Evolutionary conservation across 2,888 invertebrate genomes (phyloP), one percentile per base, ranked within the genome.

Genomic region (Eupeodes luniger): DNA sequence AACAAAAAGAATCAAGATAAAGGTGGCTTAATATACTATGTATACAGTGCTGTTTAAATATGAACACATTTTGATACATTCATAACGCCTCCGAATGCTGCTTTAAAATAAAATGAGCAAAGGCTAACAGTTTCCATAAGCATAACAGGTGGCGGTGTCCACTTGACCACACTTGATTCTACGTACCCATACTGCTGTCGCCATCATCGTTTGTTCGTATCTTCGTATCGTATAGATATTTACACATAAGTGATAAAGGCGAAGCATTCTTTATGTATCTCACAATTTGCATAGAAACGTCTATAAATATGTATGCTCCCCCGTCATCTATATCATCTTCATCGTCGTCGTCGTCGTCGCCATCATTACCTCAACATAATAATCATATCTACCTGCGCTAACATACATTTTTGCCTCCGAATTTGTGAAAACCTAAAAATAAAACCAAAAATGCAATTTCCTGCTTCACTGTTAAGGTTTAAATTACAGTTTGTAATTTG

Each of bases 111-210:
- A 51, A 67, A 51, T 53, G 11, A 69, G 34, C 34, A 61, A 78
- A 69, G n/a, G 47, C 49, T 44, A 61, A 19, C 78, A 69, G 61
- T 61, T 69, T 69, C 61, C 12, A 53, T 79, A 44, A 27, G 44
- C 14, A 79, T 62, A 69, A 70, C 70, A 79, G 79, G 70, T 62
- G 79, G 70, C 53, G 70, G 79, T 79, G 70, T 55, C 62, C 70
- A 62, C 79, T 79, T 79, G 70, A 79, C 70, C 55, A 70, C 27
- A 72, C 47, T 64, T 44, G 62, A 62, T 19, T 51, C 34, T 69
- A 53, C 9, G 14, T 44, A 67, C 47, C 19, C 53, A 55, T 40
- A 44, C 36, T n/a, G 7, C 36, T n/a, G 16, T 11, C 19, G 3
- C 19, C 4, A 40, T 55, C 19, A 6, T 7, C 53, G 16, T 1